Percentiles rank a stretch among this genome's conserved stretches.
These are phyloP conservation scores for Pollenia angustigena DNA, from an alignment of 2,888 invertebrate genomes.

Conservation along the genomic window DNA sequence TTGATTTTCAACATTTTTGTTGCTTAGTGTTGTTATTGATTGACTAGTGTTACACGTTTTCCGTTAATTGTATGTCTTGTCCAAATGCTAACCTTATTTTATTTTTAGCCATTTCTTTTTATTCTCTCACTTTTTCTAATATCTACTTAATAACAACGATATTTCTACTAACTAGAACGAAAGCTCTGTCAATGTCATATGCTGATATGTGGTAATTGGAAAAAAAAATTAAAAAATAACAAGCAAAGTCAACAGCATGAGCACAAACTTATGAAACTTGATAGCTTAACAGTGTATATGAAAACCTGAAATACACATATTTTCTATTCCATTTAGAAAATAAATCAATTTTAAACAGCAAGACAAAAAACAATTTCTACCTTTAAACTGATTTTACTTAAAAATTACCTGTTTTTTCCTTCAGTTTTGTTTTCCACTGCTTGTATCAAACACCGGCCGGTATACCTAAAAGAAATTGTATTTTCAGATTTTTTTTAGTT, in stretches of 20 bases:
- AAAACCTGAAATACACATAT: not conserved
- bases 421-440: conserved; percentile 15
- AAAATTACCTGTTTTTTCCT: not conserved
- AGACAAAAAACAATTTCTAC: not conserved
- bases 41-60: conserved; percentile 17
- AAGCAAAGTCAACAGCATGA: conserved; percentile 36
- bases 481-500: conserved; percentile 23
- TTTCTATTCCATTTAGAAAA: no score
- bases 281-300: conserved; percentile 11
- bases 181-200: conserved; percentile 72
- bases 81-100: conserved; percentile 33
- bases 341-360: no score
- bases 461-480: conserved; percentile 22
- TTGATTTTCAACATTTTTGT: not conserved
- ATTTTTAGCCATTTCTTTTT: conserved; percentile 47
- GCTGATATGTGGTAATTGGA: conserved; percentile 57
- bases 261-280: conserved; percentile 44
- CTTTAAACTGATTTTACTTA: not conserved
- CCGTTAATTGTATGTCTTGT: not conserved
- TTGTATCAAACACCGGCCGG: conserved; percentile 28
- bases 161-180: conserved; percentile 66
- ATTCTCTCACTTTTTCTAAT: conserved; percentile 33
- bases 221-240: conserved; percentile 12
- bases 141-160: conserved; percentile 41
- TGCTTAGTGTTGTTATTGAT: conserved; percentile 32